Evolutionary conservation across 2,888 invertebrate genomes (phyloP).

Genomic region (Cataglyphis altisquamis): DNA sequence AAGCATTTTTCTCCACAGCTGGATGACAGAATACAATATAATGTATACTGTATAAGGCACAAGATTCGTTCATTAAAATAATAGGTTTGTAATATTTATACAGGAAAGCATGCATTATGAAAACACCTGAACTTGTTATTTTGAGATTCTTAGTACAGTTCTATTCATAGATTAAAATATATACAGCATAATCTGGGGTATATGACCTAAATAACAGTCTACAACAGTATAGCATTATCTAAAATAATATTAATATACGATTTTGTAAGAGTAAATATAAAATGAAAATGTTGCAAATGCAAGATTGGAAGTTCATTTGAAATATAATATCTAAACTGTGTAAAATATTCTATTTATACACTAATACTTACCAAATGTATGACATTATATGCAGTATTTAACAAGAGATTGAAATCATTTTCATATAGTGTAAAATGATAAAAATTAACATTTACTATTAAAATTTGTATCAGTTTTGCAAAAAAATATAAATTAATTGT

Average conservation of each 20-base stretch:
- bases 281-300: constrained; percentile 30
- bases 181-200: constrained; percentile 34
- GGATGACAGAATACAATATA: neutral
- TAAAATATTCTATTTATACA: constrained; percentile 24
- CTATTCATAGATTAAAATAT: constrained; percentile 48
- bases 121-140: constrained; percentile 14
- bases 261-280: constrained; percentile 27
- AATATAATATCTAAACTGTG: constrained; percentile 14
- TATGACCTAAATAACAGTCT: constrained; percentile 19
- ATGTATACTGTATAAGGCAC: neutral
- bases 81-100: neutral
- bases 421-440: neutral
- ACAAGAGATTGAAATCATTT: neutral
- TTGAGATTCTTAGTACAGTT: constrained; percentile 25
- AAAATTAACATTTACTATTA: neutral
- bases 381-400: neutral
- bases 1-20: neutral
- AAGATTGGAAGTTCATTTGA: constrained; percentile 42
- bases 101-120: neutral
- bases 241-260: neutral
- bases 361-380: constrained; percentile 26
- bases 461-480: constrained; percentile 9
- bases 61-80: neutral
- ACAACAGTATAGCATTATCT: neutral
- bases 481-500: constrained; percentile 12